Conservation (phyloP, 2,113 vertebrate genomes). For the Amia ocellicauda region DNA sequence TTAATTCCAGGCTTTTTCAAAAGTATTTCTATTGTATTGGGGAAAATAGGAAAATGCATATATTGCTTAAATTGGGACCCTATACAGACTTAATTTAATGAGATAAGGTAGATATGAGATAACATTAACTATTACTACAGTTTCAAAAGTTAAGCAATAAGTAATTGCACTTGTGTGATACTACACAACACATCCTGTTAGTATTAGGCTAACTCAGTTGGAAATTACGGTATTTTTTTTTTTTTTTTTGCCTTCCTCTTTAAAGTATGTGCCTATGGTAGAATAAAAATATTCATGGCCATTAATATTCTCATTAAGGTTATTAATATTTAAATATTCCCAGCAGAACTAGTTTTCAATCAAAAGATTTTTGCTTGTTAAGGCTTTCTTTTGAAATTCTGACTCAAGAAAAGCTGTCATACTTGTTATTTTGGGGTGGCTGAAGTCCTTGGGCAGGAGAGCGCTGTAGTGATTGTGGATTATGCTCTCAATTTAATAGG, state of each 20-base stretch:
- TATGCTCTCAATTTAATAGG: conserved; percentile 17
- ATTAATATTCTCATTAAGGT: conserved; percentile 17
- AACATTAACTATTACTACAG: too few relatives aligned
- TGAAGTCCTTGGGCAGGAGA: conserved; percentile 25
- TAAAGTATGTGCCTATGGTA: not conserved
- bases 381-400: not conserved
- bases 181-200: not conserved
- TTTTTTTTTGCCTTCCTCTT: not conserved
- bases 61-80: too few relatives aligned
- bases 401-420: conserved; percentile 45
- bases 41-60: too few relatives aligned
- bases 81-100: too few relatives aligned
- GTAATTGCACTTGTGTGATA: not conserved
- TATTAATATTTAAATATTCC: conserved; percentile 11
- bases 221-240: too few relatives aligned
- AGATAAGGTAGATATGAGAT: too few relatives aligned
- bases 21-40: too few relatives aligned
- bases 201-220: too few relatives aligned
- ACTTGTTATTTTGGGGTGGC: conserved; percentile 31
- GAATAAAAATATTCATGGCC: conserved; percentile 17
- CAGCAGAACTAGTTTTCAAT: conserved; percentile 14
- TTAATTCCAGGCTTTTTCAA: too few relatives aligned
- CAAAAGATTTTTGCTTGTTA: conserved; percentile 13
- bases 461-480: conserved; percentile 1
- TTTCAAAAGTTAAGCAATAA: too few relatives aligned